Evolutionary conservation across 2,888 invertebrate genomes (phyloP), one percentile per base, ranked within the genome.

Genomic region (Hemicrepidius hirtus): DNA sequence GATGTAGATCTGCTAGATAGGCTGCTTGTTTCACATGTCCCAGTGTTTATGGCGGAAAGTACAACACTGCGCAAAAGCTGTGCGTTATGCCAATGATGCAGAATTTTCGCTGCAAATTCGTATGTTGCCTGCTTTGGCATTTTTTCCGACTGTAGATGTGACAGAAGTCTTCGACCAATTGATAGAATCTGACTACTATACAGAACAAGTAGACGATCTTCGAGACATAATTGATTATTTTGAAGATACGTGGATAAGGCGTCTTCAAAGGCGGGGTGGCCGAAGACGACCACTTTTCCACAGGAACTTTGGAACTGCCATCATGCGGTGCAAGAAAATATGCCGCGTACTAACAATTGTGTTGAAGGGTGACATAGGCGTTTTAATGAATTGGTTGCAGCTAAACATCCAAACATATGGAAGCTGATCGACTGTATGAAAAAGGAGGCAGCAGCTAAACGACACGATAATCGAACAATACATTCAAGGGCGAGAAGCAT

Each of bases 31-130:
- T n/a, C n/a, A n/a, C n/a, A n/a, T n/a, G n/a, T n/a, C n/a, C n/a
- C n/a, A n/a, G n/a, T n/a, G n/a, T n/a, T 49, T 49, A 49, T 49
- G 49, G 18, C 49, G 49, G 7, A 7, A 49, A 49, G 49, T 49
- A 20, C 18, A 49, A 49, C 5, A 49, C 10, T 49, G 49, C 49
- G 49, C 3, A 49, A 49, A 49, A 49, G 28, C 20, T 49, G 49
- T 5, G 13, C 18, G 49, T 49, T 49, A 49, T 49, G 49, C 49
- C 49, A 49, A 49, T 49, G 49, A 49, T 49, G 4, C 49, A 16
- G 49, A 49, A 18, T 49, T 49, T 13, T 49, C 16, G 16, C 49
- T 49, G 13, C 49, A 49, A 5, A 10, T 49, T 49, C 49, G 49
- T 20, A 49, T 49, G 49, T 10, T 18, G 16, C 3, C 18, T 49